Evolutionary conservation across 37 sponge, comb jelly and placozoan species (phyloP).

Genomic region (Diacarnus erythraeanus): DNA sequence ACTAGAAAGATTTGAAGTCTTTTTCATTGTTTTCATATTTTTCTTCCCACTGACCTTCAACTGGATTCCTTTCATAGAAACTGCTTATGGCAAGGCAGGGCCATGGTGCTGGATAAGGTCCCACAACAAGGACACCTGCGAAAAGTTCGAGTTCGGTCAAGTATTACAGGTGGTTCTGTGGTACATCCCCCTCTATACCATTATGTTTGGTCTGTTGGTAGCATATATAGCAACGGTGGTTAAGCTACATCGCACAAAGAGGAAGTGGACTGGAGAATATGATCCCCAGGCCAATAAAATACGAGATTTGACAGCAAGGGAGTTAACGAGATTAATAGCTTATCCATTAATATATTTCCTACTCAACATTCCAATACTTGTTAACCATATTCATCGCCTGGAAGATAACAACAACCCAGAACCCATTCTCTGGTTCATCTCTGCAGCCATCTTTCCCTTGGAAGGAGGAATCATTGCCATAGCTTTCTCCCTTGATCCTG

Average conservation of each 20-base stretch:
- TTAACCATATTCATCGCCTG: slow-evolving; percentile 37
- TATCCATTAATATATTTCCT: slow-evolving; percentile 55
- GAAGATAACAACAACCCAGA: neutral
- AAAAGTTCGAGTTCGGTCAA: slow-evolving; percentile 2
- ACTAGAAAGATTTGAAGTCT: neutral
- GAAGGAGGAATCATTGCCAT: slow-evolving; percentile 41
- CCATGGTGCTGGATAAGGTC: slow-evolving; percentile 76
- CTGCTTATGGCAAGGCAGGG: slow-evolving; percentile 63
- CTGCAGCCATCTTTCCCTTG: slow-evolving; percentile 40
- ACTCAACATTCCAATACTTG: slow-evolving; percentile 37
- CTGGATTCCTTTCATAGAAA: slow-evolving; percentile 60
- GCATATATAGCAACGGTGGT: slow-evolving; percentile 16
- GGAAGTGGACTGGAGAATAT: neutral
- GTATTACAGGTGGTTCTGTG: slow-evolving; percentile 37
- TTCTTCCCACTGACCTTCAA: slow-evolving; percentile 33
- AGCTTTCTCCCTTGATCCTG: slow-evolving; percentile 46
- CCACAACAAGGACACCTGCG: neutral
- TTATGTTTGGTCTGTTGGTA: slow-evolving; percentile 19
- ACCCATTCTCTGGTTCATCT: slow-evolving; percentile 43
- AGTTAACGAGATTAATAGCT: slow-evolving; percentile 39
- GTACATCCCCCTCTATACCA: slow-evolving; percentile 52
- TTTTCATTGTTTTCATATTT: slow-evolving; percentile 33
- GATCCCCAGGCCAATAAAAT: neutral
- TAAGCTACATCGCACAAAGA: neutral
- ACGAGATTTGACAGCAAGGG: slow-evolving; percentile 17